Percentiles rank a stretch among this genome's conserved stretches.
These are phyloP conservation scores for Porites divaricata DNA, from an alignment of 92 coral and sea anemone species.

Conservation along the genomic window DNA sequence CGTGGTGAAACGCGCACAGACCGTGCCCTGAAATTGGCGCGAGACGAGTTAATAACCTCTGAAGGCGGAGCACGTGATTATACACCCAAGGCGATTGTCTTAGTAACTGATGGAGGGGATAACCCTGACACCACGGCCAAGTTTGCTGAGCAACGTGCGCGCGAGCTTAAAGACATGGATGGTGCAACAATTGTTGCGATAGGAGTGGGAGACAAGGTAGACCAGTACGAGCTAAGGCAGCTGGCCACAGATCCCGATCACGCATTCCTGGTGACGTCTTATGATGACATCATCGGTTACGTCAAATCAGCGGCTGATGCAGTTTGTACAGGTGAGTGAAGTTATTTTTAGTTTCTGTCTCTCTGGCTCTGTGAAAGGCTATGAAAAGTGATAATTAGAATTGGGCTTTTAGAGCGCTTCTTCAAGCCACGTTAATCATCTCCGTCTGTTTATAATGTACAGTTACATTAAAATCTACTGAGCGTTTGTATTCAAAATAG, in stretches of 20 bases:
- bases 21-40: slow-evolving; percentile 85
- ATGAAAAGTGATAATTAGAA: background rate
- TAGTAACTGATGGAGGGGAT: slow-evolving; percentile 85
- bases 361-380: background rate
- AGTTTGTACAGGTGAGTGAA: slow-evolving; percentile 74
- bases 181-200: slow-evolving; percentile 93
- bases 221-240: slow-evolving; percentile 87
- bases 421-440: too few species aligned
- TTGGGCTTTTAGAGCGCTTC: background rate
- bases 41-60: slow-evolving; percentile 62
- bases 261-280: slow-evolving; percentile 84
- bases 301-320: slow-evolving; percentile 91
- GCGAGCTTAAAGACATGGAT: slow-evolving; percentile 89
- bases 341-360: too few species aligned
- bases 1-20: slow-evolving; percentile 93
- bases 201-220: slow-evolving; percentile 89
- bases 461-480: too few species aligned
- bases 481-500: too few species aligned
- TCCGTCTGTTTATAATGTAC: background rate
- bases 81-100: slow-evolving; percentile 79
- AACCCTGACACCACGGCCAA: slow-evolving; percentile 70
- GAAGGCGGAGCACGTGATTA: slow-evolving; percentile 74
- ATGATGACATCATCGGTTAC: slow-evolving; percentile 90
- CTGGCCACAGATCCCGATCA: slow-evolving; percentile 95
- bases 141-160: slow-evolving; percentile 88